Conservation (phyloP, 2,797 vertebrate genomes). For the Podarcis siculus region DNA sequence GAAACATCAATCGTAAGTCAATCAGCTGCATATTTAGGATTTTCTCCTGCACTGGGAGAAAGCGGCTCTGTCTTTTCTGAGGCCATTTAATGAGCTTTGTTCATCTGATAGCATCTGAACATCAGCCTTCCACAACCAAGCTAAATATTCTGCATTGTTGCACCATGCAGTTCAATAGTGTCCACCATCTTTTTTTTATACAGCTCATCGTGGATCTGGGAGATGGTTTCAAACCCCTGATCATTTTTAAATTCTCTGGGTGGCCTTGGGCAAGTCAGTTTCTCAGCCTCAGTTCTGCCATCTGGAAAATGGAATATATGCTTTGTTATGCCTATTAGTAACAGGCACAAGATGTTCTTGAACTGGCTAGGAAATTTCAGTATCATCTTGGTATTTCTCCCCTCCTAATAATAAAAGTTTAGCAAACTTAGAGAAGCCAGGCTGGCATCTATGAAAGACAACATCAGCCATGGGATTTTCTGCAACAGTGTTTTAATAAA, state of each 20-base stretch:
- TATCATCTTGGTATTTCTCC: not conserved
- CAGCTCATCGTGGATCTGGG: not conserved
- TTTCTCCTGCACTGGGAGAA: not conserved
- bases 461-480: not conserved
- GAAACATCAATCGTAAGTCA: not conserved
- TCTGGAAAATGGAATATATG: not conserved
- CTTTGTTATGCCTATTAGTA: not conserved
- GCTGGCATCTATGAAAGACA: accelerated
- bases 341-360: constrained; percentile 5
- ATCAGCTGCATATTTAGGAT: not conserved
- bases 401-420: not conserved
- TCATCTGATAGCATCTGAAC: not conserved
- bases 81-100: not conserved
- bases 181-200: not conserved
- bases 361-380: constrained; percentile 6
- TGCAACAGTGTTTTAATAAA: too few relatives aligned
- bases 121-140: not conserved
- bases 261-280: not conserved
- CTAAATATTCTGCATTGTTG: not conserved
- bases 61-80: not conserved
- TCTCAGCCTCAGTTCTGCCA: not conserved
- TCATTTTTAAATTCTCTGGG: not conserved
- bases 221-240: not conserved
- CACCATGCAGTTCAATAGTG: not conserved
- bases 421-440: not conserved